Conservation (phyloP, 1,140 invertebrate species). For the Cardiocondyla obscurior region DNA sequence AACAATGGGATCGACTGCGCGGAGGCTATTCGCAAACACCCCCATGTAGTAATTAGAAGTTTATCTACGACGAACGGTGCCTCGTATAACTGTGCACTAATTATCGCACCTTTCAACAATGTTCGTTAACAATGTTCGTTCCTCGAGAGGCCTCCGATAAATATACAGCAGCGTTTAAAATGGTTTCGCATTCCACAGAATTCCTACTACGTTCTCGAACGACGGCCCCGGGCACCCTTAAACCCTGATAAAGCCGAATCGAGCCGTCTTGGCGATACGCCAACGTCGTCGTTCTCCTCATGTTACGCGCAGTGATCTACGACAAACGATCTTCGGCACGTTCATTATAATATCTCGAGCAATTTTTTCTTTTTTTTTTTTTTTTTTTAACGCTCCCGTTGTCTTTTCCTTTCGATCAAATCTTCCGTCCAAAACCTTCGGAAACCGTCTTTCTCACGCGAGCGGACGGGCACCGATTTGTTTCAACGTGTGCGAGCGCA, state of each 20-base stretch:
- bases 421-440: no score
- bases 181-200: background rate
- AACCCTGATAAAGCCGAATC: constrained; percentile 12
- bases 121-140: no score
- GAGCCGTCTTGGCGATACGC: constrained; percentile 6
- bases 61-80: constrained; percentile 20
- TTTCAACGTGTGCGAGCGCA: background rate
- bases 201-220: background rate
- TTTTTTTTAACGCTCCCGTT: no score
- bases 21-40: background rate
- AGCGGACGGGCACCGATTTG: background rate
- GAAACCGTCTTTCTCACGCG: background rate
- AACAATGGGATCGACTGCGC: background rate
- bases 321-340: constrained; percentile 19
- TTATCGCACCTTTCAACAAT: constrained; percentile 12
- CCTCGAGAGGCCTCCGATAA: background rate
- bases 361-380: constrained; percentile 1
- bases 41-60: constrained; percentile 20
- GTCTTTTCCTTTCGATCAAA: no score
- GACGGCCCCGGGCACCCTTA: background rate
- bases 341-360: background rate
- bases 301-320: constrained; percentile 14
- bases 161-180: background rate
- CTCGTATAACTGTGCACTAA: constrained; percentile 1
- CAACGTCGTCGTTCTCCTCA: constrained; percentile 1